Evolutionary conservation across 2,113 vertebrate species (phyloP).

Genomic region (Tachysurus vachellii): DNA sequence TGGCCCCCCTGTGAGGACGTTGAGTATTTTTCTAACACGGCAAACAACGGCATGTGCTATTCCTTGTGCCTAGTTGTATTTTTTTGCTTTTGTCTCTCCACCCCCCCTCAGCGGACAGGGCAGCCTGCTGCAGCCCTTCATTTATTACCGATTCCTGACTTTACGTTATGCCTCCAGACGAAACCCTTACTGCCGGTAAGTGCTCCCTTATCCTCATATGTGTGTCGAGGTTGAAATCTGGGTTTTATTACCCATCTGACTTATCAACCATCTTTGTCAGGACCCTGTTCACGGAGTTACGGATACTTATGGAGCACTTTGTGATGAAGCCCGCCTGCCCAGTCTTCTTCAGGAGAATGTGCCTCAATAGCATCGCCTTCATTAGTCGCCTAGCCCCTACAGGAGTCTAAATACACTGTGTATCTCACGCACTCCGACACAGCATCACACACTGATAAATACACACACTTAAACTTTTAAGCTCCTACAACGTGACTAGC

Average conservation of each 20-base stretch:
- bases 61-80: background rate
- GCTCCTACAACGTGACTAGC: conserved; percentile 8
- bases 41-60: background rate
- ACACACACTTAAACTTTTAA: background rate
- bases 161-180: conserved; percentile 93
- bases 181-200: conserved; percentile 98
- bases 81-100: conserved; percentile 30
- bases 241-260: background rate
- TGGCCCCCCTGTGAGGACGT: background rate
- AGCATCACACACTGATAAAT: conserved; percentile 15
- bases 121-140: conserved; percentile 94
- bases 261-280: conserved; percentile 62
- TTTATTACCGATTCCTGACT: conserved; percentile 96
- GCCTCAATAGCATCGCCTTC: conserved; percentile 94
- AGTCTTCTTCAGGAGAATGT: conserved; percentile 91
- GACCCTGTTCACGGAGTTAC: conserved; percentile 91
- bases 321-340: conserved; percentile 96
- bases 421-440: background rate
- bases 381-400: conserved; percentile 95
- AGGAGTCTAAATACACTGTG: conserved; percentile 75
- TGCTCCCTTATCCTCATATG: background rate
- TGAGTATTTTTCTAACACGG: background rate
- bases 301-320: conserved; percentile 92
- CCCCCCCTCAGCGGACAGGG: conserved; percentile 83
- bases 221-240: background rate